A percentile compares a stretch with the other conserved stretches of the same genome.
These are phyloP conservation scores for Leucoma salicis DNA, from an alignment of 2,888 invertebrate genomes.

Conservation along the genomic window DNA sequence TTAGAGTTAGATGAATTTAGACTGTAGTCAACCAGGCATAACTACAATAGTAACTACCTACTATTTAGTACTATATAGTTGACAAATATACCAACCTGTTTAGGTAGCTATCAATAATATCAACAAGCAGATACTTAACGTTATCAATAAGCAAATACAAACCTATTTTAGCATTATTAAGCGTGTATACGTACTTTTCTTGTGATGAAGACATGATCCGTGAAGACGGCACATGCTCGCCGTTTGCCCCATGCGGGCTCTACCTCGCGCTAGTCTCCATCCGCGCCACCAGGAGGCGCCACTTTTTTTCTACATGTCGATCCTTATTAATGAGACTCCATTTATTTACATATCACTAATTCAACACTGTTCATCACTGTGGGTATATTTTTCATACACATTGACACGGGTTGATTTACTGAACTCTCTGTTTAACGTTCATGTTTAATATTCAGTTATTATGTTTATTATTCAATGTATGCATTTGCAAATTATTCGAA, in stretches of 20 bases:
- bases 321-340: constrained; percentile 42
- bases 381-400: constrained; percentile 43
- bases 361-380: constrained; percentile 36
- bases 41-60: no score
- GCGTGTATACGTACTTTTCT: constrained; percentile 85
- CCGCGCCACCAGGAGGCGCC: constrained; percentile 46
- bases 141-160: not conserved
- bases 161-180: not conserved
- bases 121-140: not conserved
- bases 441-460: no score
- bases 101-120: no score
- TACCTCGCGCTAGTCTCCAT: constrained; percentile 72
- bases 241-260: constrained; percentile 89
- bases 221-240: constrained; percentile 91
- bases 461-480: no score
- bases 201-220: constrained; percentile 88
- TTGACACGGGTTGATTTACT: constrained; percentile 40
- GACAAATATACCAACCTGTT: no score
- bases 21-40: no score
- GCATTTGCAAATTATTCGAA: no score
- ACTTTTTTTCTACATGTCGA: constrained; percentile 50
- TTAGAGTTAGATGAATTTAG: no score
- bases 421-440: constrained; percentile 36
- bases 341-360: constrained; percentile 55
- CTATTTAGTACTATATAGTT: no score